A percentile compares a stretch with the other conserved stretches of the same genome.
These are phyloP conservation scores for Agrilus mali DNA, from an alignment of 2,888 invertebrate genomes.

Conservation along the genomic window DNA sequence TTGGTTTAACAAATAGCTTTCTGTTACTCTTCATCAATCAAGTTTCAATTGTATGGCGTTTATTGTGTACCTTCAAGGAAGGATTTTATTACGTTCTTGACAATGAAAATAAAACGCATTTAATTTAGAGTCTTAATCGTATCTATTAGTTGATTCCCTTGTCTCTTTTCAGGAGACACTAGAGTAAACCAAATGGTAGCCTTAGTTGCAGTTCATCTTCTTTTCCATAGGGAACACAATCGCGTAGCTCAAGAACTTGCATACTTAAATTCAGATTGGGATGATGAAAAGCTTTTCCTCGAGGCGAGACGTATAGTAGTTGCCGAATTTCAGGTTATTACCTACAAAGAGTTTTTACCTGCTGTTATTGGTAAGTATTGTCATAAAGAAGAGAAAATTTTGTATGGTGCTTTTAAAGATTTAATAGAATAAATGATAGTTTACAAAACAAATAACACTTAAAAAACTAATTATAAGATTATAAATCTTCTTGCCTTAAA, in stretches of 20 bases:
- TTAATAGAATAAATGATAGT: too few relatives aligned
- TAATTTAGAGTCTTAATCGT: neutral
- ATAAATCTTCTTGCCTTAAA: too few relatives aligned
- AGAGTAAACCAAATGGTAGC: slow-evolving; percentile 69
- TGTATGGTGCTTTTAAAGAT: too few relatives aligned
- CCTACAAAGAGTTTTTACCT: slow-evolving; percentile 72
- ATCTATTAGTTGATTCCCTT: too few relatives aligned
- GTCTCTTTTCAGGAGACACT: slow-evolving; percentile 51
- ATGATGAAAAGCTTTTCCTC: slow-evolving; percentile 58
- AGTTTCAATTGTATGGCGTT: too few relatives aligned
- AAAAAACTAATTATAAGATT: too few relatives aligned
- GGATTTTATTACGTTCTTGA: too few relatives aligned
- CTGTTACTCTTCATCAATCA: neutral
- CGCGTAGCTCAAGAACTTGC: slow-evolving; percentile 51
- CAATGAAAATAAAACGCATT: too few relatives aligned
- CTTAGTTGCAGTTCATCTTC: slow-evolving; percentile 56
- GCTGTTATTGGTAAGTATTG: slow-evolving; percentile 53
- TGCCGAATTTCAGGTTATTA: slow-evolving; percentile 66
- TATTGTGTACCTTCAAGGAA: too few relatives aligned
- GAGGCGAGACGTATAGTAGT: slow-evolving; percentile 61
- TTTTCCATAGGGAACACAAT: slow-evolving; percentile 73
- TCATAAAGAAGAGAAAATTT: too few relatives aligned
- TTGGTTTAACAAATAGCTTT: too few relatives aligned
- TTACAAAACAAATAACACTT: too few relatives aligned
- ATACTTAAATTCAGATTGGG: slow-evolving; percentile 59